Evolutionary conservation across 2,113 vertebrate genomes (phyloP).

Genomic region (Ciconia boyciana): DNA sequence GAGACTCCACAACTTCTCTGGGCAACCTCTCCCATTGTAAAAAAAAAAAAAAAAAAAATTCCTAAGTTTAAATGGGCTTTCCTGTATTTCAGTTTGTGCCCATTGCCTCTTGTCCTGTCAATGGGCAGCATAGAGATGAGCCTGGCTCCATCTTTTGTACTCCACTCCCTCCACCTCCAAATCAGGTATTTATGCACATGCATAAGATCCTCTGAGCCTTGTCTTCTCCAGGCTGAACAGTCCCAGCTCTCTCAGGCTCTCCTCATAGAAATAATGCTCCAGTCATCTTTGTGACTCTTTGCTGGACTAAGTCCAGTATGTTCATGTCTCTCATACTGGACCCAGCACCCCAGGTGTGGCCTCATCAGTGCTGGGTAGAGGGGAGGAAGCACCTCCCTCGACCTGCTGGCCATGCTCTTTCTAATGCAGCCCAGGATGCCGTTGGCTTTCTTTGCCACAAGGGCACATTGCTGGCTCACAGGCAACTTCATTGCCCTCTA

Average conservation of each 20-base stretch:
- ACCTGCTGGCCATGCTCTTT: neutral
- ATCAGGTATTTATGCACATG: neutral
- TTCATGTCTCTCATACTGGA: neutral
- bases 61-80: neutral
- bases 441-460: neutral
- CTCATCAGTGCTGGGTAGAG: neutral
- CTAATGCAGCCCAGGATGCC: neutral
- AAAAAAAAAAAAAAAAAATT: neutral
- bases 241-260: neutral
- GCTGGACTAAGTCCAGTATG: neutral
- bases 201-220: neutral
- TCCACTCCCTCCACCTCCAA: neutral
- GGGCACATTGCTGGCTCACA: neutral
- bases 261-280: neutral
- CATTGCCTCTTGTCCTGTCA: neutral
- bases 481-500: neutral
- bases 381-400: neutral
- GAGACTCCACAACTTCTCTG: neutral
- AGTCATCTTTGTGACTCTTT: neutral
- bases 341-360: neutral
- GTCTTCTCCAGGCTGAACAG: neutral
- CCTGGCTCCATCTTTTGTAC: neutral
- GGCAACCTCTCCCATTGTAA: neutral
- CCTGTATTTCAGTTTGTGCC: neutral
- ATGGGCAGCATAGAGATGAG: neutral